phyloP scores from a whole-genome alignment of 2,113 vertebrate species.

The Taurulus bubalis region DNA sequence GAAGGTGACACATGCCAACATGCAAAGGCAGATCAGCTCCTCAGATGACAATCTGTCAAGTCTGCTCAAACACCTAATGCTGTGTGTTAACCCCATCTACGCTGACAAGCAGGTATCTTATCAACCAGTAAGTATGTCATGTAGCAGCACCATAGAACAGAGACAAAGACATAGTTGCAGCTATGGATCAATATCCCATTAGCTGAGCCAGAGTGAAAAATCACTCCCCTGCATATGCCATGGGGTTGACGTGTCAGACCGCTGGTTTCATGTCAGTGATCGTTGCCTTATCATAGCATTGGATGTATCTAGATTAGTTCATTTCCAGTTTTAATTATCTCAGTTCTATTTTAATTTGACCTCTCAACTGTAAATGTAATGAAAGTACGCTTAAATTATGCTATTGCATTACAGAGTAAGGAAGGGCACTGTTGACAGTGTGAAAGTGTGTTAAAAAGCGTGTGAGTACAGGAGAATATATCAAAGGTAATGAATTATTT shows the following conservation, averaged over 20 bases:
- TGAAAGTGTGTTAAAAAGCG: not conserved
- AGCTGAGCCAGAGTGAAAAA: not conserved
- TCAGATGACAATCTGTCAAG: constrained; percentile 32
- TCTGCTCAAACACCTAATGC: constrained; percentile 3
- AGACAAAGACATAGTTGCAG: not conserved
- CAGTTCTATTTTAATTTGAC: not conserved
- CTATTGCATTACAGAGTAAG: not conserved
- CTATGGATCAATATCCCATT: constrained; percentile 25
- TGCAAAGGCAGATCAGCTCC: constrained; percentile 19
- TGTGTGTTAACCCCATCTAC: constrained; percentile 29
- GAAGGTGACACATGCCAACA: constrained; percentile 18
- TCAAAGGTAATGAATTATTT: not conserved
- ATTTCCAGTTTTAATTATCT: not conserved
- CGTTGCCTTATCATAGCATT: not conserved
- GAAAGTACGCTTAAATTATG: not conserved
- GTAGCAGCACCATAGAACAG: not conserved
- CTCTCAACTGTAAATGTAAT: not conserved
- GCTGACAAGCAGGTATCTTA: constrained; percentile 24
- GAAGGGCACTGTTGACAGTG: not conserved
- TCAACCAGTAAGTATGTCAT: constrained; percentile 3
- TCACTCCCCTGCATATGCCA: not conserved
- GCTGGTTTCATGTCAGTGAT: constrained; percentile 27
- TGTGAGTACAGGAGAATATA: not conserved
- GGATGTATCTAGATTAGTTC: not conserved
- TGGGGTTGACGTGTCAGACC: not conserved